Evolutionary conservation across 92 coral and sea anemone genomes (phyloP).

Genomic region (Bergia puertoricense): DNA sequence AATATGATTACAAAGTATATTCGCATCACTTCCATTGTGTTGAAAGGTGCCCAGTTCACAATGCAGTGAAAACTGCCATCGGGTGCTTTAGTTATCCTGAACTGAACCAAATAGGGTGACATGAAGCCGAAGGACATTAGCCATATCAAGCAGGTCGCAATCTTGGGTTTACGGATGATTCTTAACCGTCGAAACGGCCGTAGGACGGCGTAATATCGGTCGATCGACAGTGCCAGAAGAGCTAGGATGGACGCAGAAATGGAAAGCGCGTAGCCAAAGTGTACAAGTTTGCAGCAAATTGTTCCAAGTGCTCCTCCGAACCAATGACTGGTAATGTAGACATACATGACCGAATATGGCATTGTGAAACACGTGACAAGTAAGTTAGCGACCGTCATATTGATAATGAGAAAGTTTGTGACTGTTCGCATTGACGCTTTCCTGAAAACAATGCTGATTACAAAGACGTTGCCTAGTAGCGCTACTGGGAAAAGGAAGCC

Average conservation of each 20-base stretch:
- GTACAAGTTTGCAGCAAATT: conserved; percentile 68
- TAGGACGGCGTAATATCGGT: conserved; percentile 76
- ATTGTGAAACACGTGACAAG: conserved; percentile 70
- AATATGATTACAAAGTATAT: conserved; percentile 58
- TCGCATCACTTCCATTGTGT: conserved; percentile 56
- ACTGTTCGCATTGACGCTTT: conserved; percentile 69
- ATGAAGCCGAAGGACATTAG: conserved; percentile 57
- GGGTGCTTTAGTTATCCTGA: conserved; percentile 19
- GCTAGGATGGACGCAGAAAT: conserved; percentile 88
- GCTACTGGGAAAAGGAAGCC: conserved; percentile 70
- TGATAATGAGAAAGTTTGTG: conserved; percentile 75
- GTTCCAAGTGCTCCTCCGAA: conserved; percentile 64
- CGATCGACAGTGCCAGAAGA: conserved; percentile 66
- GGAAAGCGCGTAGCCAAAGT: conserved; percentile 77
- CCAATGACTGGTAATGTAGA: conserved; percentile 58
- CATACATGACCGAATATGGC: conserved; percentile 68
- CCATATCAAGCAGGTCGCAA: conserved; percentile 67
- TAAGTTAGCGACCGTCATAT: conserved; percentile 83
- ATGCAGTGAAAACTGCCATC: conserved; percentile 47
- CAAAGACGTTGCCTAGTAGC: conserved; percentile 68
- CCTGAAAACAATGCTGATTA: conserved; percentile 68
- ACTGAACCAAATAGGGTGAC: conserved; percentile 76
- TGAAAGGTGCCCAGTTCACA: conserved; percentile 66
- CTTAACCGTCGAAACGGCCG: conserved; percentile 63
- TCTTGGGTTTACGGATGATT: conserved; percentile 60